Conservation (phyloP, 2,113 vertebrate genomes). For the Motacilla tschutschensis region DNA sequence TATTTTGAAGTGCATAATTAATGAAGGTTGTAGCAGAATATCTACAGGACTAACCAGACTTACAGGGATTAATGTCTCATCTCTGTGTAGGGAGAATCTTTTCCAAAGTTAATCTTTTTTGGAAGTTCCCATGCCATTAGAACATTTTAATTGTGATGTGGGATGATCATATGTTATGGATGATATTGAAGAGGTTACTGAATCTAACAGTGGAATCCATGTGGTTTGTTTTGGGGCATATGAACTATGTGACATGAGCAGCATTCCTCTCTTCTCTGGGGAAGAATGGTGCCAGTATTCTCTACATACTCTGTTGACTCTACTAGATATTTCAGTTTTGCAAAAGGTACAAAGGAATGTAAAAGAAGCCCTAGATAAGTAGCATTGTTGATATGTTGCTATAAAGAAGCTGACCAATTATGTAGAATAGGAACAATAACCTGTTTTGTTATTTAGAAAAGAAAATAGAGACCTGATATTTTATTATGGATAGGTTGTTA, state of each 20-base stretch:
- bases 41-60: neutral
- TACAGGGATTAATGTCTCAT: neutral
- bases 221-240: neutral
- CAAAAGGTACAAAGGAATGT: neutral
- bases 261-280: neutral
- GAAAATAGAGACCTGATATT: neutral
- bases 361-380: neutral
- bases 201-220: neutral
- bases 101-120: neutral
- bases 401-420: neutral
- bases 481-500: neutral
- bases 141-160: neutral
- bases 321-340: neutral
- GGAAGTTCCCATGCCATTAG: neutral
- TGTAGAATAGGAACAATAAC: neutral
- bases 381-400: neutral
- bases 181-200: neutral
- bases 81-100: neutral
- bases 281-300: neutral
- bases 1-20: neutral
- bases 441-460: neutral
- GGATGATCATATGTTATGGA: neutral
- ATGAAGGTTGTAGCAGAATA: neutral
- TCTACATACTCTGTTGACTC: neutral
- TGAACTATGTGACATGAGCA: neutral